Percentiles rank a stretch among this genome's conserved stretches.
Evolutionary conservation across 2,113 vertebrate genomes (phyloP).

Genomic region (Balaeniceps rex): DNA sequence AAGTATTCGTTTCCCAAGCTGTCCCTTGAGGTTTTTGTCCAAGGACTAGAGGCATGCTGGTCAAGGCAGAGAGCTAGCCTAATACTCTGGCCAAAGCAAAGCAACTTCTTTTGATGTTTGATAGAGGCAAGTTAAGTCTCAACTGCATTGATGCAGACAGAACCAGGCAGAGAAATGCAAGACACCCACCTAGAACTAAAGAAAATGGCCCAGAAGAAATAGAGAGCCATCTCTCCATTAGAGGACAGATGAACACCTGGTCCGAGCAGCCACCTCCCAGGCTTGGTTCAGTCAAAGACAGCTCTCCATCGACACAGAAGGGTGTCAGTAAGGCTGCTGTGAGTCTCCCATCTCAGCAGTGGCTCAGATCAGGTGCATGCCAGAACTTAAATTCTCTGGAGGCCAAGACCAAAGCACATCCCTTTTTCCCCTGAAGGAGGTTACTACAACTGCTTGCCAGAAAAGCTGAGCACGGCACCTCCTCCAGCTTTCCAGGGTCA

Average conservation of each 20-base stretch:
- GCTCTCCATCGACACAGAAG: background rate
- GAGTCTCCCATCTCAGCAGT: background rate
- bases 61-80: background rate
- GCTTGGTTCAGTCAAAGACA: background rate
- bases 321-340: background rate
- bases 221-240: background rate
- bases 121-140: background rate
- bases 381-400: background rate
- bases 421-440: background rate
- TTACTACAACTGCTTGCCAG: background rate
- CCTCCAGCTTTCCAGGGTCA: background rate
- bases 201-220: background rate
- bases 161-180: background rate
- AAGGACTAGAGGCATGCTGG: background rate
- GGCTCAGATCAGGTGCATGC: background rate
- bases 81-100: background rate
- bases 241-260: background rate
- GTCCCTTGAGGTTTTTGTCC: background rate
- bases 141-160: background rate
- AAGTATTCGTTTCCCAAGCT: background rate
- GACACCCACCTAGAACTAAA: background rate
- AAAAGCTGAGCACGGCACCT: background rate
- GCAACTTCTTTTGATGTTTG: background rate
- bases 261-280: background rate
- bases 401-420: background rate